Conservation (phyloP, 2,797 vertebrate species). For the Rhinoraja longicauda region DNA sequence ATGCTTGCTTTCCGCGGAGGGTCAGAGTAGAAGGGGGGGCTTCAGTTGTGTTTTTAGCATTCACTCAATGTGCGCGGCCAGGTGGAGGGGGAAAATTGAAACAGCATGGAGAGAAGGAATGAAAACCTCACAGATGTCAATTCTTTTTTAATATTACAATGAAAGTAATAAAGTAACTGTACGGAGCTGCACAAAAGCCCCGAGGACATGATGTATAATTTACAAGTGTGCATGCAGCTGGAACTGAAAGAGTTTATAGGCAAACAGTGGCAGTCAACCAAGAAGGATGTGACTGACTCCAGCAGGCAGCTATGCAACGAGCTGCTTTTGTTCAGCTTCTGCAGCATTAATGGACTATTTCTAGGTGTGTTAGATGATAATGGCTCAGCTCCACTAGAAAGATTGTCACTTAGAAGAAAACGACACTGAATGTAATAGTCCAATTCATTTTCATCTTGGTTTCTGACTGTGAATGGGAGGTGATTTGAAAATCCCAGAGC, state of each 20-base stretch:
- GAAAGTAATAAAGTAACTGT: slow-evolving; percentile 37
- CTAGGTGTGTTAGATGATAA: not conserved
- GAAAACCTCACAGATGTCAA: slow-evolving; percentile 34
- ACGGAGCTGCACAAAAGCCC: not conserved
- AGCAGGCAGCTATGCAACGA: slow-evolving; percentile 21
- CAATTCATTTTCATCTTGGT: not conserved
- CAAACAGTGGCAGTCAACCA: slow-evolving; percentile 36
- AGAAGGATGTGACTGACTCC: slow-evolving; percentile 28
- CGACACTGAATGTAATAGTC: not conserved
- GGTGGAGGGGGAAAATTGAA: slow-evolving; percentile 34
- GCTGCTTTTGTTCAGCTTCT: slow-evolving; percentile 15
- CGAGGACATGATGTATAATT: slow-evolving; percentile 31
- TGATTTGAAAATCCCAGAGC: not conserved
- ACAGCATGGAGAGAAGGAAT: slow-evolving; percentile 32
- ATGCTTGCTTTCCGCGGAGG: not conserved
- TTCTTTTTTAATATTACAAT: slow-evolving; percentile 39
- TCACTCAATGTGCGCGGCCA: not conserved
- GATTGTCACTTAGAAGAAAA: not conserved
- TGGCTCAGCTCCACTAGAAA: not conserved
- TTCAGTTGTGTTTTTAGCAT: slow-evolving; percentile 1
- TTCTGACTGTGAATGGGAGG: not conserved
- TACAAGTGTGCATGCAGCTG: slow-evolving; percentile 39
- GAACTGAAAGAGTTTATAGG: slow-evolving; percentile 34
- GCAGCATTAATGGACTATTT: not conserved
- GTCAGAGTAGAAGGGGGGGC: not conserved